Percentiles rank a stretch among this genome's conserved stretches.
Evolutionary conservation across 2,797 vertebrate genomes (phyloP).

Genomic region (Pristis pectinata): DNA sequence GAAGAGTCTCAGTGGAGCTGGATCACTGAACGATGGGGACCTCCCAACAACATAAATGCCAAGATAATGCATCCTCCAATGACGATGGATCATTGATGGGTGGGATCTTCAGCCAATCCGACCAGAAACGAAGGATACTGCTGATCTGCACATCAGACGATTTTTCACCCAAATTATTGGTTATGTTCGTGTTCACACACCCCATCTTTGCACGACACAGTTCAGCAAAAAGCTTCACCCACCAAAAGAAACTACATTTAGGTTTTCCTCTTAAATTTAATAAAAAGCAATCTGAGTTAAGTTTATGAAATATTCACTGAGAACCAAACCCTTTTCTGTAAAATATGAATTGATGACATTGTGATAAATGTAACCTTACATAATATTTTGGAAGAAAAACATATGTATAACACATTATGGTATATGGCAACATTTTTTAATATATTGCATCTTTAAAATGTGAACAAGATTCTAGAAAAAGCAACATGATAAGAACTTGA

Average conservation of each 20-base stretch:
- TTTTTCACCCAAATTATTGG: too few relatives aligned
- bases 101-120: too few relatives aligned
- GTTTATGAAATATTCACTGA: not conserved
- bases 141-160: too few relatives aligned
- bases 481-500: not conserved
- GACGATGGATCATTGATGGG: too few relatives aligned
- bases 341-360: too few relatives aligned
- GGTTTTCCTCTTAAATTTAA: not conserved
- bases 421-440: not conserved
- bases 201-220: too few relatives aligned
- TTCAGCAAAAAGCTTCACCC: not conserved
- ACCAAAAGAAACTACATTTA: not conserved
- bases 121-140: too few relatives aligned
- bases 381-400: not conserved
- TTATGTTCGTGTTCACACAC: too few relatives aligned
- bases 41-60: too few relatives aligned
- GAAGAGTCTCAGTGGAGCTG: too few relatives aligned
- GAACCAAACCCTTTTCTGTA: not conserved
- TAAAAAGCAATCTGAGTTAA: not conserved
- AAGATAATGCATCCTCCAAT: too few relatives aligned
- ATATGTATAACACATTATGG: not conserved
- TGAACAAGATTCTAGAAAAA: not conserved
- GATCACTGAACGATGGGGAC: too few relatives aligned
- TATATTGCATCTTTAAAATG: not conserved
- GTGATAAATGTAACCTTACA: not conserved